Evolutionary conservation across 2,888 invertebrate species (phyloP), one percentile per base, ranked within the genome.

Genomic region (Exocentrus adspersus): DNA sequence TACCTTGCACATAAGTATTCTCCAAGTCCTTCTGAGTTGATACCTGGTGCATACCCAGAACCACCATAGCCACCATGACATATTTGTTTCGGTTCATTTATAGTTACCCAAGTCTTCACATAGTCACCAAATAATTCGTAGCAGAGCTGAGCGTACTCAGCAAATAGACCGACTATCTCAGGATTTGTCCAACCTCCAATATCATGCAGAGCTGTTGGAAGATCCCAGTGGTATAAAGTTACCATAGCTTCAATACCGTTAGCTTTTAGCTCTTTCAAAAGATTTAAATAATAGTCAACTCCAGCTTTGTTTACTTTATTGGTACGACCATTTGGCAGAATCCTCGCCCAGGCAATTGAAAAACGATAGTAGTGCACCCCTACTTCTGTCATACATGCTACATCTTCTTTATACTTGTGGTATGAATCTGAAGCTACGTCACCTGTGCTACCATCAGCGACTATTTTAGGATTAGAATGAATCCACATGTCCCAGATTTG

Each of bases 401-500:
- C 86, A 71, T 92, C 92, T 30, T 88, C 86, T 71, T 84, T 84
- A 78, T 86, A 87, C 70, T 82, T 85, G 79, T 90, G 87, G 78
- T 90, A 91, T 16, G 90, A 89, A 78, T 91, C 89, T 50, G 87
- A 87, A 0, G 90, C 87, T 0, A 88, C 81, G 72, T 91, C 89
- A 0, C 86, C 90, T 58, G 86, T 90, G 0, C 85, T 32, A 14
- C 53, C 28, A 43, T 68, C 65, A 20, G 50, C 41, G 2, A 59
- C 58, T 5, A 24, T 42, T 32, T 51, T 21, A 1, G 67, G 64
- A 28, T 64, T 21, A 14, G 60, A 58, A 53, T 71, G 71, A 32
- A 62, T 42, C 32, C 66, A 62, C 3, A 62, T 62, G 24, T 72
- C 72, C 72, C 72, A 72, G 4, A 72, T 66, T 54, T 68, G 73